A percentile compares a stretch with the other conserved stretches of the same genome.
Evolutionary conservation across 2,888 invertebrate species (phyloP).

Genomic region (Dolichopus griseipennis): DNA sequence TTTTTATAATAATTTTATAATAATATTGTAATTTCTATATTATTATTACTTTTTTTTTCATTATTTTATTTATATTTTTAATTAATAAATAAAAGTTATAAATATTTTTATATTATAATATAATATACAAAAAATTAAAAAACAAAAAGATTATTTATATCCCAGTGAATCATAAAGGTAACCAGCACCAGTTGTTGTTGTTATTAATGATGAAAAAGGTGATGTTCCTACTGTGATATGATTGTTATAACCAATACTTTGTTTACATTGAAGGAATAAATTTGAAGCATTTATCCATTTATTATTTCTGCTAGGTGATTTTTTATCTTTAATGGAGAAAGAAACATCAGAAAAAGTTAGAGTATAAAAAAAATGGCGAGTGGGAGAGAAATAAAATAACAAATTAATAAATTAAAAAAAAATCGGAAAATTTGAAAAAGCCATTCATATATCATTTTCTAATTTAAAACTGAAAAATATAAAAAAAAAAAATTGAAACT

Average conservation of each 20-base stretch:
- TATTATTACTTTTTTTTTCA: neutral
- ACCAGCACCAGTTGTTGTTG: neutral
- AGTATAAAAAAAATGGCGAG: neutral
- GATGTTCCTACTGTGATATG: constrained; percentile 6
- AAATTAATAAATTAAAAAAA: too few relatives aligned
- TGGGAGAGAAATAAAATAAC: too few relatives aligned
- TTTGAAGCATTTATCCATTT: constrained; percentile 6
- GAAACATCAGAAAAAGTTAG: neutral
- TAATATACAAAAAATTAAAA: neutral
- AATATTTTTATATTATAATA: neutral
- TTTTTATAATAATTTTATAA: neutral
- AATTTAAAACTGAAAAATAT: too few relatives aligned
- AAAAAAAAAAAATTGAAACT: too few relatives aligned
- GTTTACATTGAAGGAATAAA: constrained; percentile 1
- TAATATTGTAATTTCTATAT: neutral
- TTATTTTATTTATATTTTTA: neutral
- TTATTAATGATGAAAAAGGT: constrained; percentile 4
- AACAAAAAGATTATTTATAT: constrained; percentile 1
- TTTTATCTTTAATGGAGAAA: neutral
- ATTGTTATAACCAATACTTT: neutral
- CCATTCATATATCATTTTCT: too few relatives aligned
- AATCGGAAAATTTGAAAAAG: too few relatives aligned
- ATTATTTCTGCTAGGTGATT: constrained; percentile 6
- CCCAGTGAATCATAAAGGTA: constrained; percentile 1
- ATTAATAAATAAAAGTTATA: too few relatives aligned